These are phyloP conservation scores for Ceratina australensis DNA, from an alignment of 1,140 invertebrate genomes.

Conservation along the genomic window DNA sequence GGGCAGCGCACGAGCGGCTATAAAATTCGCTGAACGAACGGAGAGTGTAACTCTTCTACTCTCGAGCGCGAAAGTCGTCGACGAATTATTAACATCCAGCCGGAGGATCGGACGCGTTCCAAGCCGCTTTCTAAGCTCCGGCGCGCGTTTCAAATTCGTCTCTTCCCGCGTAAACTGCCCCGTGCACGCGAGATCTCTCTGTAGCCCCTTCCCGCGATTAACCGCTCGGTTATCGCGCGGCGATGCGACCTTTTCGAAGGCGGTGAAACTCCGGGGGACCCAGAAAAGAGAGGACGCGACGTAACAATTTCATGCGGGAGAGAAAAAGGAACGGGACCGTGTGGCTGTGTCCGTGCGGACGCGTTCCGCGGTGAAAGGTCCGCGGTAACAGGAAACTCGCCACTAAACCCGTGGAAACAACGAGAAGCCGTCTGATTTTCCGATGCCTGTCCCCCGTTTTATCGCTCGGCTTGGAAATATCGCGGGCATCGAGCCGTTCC, in stretches of 20 bases:
- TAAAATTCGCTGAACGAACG: conserved; percentile 37
- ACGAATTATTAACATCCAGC: conserved; percentile 30
- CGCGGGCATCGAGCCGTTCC: not conserved
- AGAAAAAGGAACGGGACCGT: conserved; percentile 21
- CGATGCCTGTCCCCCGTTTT: not conserved
- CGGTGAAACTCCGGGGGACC: conserved; percentile 39
- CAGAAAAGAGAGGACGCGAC: conserved; percentile 35
- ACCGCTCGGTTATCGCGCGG: conserved; percentile 26
- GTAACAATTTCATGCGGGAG: conserved; percentile 45
- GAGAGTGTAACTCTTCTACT: not conserved
- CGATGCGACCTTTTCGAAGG: conserved; percentile 48
- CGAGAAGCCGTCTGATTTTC: conserved; percentile 19
- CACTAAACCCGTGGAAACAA: conserved; percentile 1
- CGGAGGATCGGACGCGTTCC: conserved; percentile 21
- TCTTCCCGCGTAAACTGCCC: conserved; percentile 1
- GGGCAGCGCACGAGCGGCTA: not conserved
- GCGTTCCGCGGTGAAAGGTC: conserved; percentile 36
- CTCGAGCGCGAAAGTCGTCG: conserved; percentile 38
- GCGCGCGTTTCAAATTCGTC: conserved; percentile 16
- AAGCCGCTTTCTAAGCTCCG: conserved; percentile 31
- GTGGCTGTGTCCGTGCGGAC: not conserved
- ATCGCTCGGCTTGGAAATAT: no score
- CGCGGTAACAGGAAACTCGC: conserved; percentile 29
- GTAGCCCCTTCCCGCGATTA: conserved; percentile 1
- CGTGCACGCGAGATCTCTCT: not conserved